phyloP scores from a whole-genome alignment of 2,113 vertebrate genomes.

The Lasiurus borealis region DNA sequence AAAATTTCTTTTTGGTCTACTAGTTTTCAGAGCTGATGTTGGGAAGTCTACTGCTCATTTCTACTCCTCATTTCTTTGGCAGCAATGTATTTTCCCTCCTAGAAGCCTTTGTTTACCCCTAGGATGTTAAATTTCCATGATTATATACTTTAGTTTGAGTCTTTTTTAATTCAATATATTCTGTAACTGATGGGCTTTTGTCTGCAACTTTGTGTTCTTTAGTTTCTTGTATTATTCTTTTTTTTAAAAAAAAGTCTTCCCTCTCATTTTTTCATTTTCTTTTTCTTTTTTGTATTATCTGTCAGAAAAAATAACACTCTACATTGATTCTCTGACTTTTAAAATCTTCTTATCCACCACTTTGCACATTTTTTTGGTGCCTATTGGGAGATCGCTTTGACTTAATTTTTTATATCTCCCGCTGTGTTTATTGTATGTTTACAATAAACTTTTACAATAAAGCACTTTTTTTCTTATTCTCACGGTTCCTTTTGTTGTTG shows the following conservation, averaged over 20 bases:
- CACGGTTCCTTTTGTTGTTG: not conserved
- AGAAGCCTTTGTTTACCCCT: not conserved
- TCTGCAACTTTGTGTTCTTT: not conserved
- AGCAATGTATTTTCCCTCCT: not conserved
- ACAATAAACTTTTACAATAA: not conserved
- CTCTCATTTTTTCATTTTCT: not conserved
- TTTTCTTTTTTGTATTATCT: not conserved
- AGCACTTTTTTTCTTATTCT: not conserved
- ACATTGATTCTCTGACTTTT: not conserved
- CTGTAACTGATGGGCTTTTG: not conserved
- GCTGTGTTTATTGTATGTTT: not conserved
- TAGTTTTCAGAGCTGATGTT: not conserved
- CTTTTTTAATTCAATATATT: not conserved
- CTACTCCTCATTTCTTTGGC: not conserved
- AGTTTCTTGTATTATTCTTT: not conserved
- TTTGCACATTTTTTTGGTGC: not conserved
- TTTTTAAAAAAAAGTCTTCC: not conserved
- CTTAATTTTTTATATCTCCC: not conserved
- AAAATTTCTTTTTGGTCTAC: not conserved
- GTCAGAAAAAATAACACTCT: slow-evolving; percentile 4
- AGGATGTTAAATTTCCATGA: not conserved
- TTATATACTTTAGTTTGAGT: not conserved
- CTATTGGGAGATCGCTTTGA: not conserved
- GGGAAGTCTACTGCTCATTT: not conserved
- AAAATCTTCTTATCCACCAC: not conserved